Evolutionary conservation across 2,888 invertebrate genomes (phyloP).

Genomic region (Embidobia sp.): DNA sequence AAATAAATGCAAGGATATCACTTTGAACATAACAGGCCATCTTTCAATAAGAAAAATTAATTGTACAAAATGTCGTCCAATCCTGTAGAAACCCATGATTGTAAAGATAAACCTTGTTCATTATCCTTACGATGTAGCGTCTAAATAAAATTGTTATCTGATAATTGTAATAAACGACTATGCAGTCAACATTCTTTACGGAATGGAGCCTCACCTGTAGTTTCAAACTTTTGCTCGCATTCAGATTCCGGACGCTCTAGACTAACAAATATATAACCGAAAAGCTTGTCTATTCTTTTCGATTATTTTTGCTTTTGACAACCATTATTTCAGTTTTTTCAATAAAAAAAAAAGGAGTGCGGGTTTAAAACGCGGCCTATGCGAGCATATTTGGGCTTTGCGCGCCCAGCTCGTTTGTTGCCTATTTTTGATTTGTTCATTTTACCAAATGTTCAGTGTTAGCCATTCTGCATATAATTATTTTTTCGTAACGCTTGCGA

Average conservation of each 20-base stretch:
- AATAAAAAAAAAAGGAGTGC: slow-evolving; percentile 62
- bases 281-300: slow-evolving; percentile 25
- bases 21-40: too few species aligned
- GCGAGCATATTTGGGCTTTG: slow-evolving; percentile 80
- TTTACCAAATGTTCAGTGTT: slow-evolving; percentile 36
- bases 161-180: slow-evolving; percentile 56
- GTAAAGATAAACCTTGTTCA: slow-evolving; percentile 18
- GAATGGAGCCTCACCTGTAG: slow-evolving; percentile 80
- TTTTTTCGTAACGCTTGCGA: slow-evolving; percentile 39
- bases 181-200: slow-evolving; percentile 70
- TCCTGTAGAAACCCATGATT: slow-evolving; percentile 1
- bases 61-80: too few species aligned
- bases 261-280: slow-evolving; percentile 68
- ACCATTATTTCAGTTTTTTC: slow-evolving; percentile 23
- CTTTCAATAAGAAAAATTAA: too few species aligned
- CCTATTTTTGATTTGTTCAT: slow-evolving; percentile 22
- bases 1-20: too few species aligned
- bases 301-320: slow-evolving; percentile 4
- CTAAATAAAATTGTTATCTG: slow-evolving; percentile 26
- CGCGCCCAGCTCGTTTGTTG: slow-evolving; percentile 79
- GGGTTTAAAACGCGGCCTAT: slow-evolving; percentile 81
- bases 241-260: slow-evolving; percentile 75
- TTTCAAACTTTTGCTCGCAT: slow-evolving; percentile 76
- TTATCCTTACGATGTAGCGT: slow-evolving; percentile 18
- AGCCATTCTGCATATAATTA: slow-evolving; percentile 21